Evolutionary conservation across 1,140 invertebrate genomes (phyloP), one percentile per base, ranked within the genome.

Genomic region (Euura lappo): DNA sequence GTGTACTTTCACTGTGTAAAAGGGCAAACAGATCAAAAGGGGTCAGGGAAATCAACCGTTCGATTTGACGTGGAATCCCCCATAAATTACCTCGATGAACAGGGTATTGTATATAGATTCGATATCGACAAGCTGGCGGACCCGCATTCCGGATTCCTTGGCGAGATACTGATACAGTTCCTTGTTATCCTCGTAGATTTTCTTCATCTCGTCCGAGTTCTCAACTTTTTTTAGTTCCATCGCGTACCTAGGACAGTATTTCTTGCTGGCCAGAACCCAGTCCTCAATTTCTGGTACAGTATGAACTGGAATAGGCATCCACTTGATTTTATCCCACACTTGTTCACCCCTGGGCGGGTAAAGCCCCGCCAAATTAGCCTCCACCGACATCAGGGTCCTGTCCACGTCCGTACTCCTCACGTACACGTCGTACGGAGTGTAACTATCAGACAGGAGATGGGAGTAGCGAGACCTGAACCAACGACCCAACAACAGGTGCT

Each of bases 291-390:
- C 89, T 0, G 94, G 93, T 28, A 89, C 78, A 1, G 96, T 95
- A 77, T 97, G 95, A 7, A 98, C 90, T 0, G 97, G 95, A 78
- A 98, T 94, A 0, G 97, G 96, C 84, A 97, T 96, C 97, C 97
- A 98, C 8, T 86, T 79, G 2, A 97, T 82, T 3, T 90, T 75
- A 81, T 96, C 91, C 94, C 95, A 97, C 3, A 91, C 74, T 78
- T 92, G 87, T 13, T 86, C 79, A 4, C 85, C 87, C 10, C 80
- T 79, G 0, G 92, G 91, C 6, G 94, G 93, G 82, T 93, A 96
- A 74, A 95, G 90, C 4, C 95, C 95, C 72, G 96, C 96, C 71
- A 98, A 88, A 87, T 96, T 93, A 2, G 91, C 88, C 83, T 94
- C 89, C 0, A 95, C 97, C 77, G 95, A 97, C 94, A 97, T 97